phyloP scores from a whole-genome alignment of 2,113 vertebrate genomes.

The Pantherophis guttatus region DNA sequence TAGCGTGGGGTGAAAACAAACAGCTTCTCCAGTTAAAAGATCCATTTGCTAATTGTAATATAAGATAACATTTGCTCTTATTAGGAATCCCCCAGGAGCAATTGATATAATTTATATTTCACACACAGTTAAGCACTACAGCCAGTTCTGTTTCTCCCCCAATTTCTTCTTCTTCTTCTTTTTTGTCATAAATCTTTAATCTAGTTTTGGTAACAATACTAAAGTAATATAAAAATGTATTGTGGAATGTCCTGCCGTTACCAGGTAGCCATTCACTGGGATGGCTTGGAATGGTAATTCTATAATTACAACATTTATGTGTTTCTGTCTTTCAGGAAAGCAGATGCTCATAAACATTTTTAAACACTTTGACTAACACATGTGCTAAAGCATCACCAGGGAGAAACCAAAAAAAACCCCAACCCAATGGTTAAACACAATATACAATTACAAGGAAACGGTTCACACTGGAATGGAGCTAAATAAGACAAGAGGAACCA shows the following conservation, averaged over 20 bases:
- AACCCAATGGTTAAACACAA: not conserved
- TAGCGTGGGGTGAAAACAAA: slow-evolving; percentile 43
- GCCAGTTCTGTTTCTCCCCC: slow-evolving; percentile 20
- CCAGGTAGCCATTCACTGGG: not conserved
- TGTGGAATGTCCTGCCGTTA: not conserved
- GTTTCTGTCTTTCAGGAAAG: not conserved
- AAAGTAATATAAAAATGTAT: not conserved
- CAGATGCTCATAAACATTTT: not conserved
- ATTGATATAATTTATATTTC: slow-evolving; percentile 54
- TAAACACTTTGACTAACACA: not conserved
- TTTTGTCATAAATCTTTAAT: not conserved
- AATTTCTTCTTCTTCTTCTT: not conserved
- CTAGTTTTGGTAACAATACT: not conserved
- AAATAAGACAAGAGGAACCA: not conserved
- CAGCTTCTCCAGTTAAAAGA: slow-evolving; percentile 50
- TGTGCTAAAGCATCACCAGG: not conserved
- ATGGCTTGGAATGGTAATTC: not conserved
- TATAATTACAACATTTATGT: not conserved
- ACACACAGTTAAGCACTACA: slow-evolving; percentile 13
- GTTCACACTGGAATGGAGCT: not conserved
- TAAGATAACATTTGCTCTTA: slow-evolving; percentile 54
- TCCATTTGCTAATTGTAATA: slow-evolving; percentile 53
- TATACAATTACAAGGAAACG: not conserved
- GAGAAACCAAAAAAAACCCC: too few relatives aligned
- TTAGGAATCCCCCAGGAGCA: slow-evolving; percentile 40